Percentiles rank a stretch among this genome's conserved stretches.
These are phyloP conservation scores for Xiphophorus couchianus DNA, from an alignment of 2,113 vertebrate genomes.

Conservation along the genomic window DNA sequence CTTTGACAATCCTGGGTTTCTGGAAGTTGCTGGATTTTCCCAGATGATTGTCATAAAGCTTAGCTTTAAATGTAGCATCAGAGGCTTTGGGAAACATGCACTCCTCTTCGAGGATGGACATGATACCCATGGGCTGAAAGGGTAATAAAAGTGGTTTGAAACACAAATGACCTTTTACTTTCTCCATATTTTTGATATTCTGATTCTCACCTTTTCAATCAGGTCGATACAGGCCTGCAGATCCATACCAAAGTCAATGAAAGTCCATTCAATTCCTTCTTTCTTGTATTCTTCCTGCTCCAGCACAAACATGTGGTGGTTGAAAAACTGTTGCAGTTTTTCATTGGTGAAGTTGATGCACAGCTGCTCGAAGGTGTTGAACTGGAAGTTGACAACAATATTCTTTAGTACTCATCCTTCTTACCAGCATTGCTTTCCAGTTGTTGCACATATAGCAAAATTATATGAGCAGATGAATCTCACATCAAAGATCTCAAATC, in stretches of 20 bases:
- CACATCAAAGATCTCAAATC: slow-evolving; percentile 82
- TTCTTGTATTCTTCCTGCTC: slow-evolving; percentile 85
- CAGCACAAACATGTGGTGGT: slow-evolving; percentile 81
- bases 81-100: slow-evolving; percentile 82
- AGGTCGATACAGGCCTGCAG: slow-evolving; percentile 87
- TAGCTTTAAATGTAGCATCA: slow-evolving; percentile 82
- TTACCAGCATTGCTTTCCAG: not conserved
- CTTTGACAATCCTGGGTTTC: slow-evolving; percentile 84
- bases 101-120: slow-evolving; percentile 85
- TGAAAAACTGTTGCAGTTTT: slow-evolving; percentile 84
- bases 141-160: not conserved
- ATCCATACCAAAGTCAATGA: slow-evolving; percentile 87
- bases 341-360: slow-evolving; percentile 86
- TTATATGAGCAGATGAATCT: not conserved
- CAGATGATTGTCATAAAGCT: slow-evolving; percentile 81
- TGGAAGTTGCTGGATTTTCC: slow-evolving; percentile 85
- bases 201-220: slow-evolving; percentile 82
- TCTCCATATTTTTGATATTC: not conserved
- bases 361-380: slow-evolving; percentile 71
- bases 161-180: not conserved
- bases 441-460: not conserved
- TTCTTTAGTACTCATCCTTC: not conserved
- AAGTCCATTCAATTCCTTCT: slow-evolving; percentile 84
- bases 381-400: not conserved
- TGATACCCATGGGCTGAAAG: slow-evolving; percentile 83